A percentile compares a stretch with the other conserved stretches of the same genome.
phyloP scores from a whole-genome alignment of 2,113 vertebrate species.

The Tympanuchus pallidicinctus region DNA sequence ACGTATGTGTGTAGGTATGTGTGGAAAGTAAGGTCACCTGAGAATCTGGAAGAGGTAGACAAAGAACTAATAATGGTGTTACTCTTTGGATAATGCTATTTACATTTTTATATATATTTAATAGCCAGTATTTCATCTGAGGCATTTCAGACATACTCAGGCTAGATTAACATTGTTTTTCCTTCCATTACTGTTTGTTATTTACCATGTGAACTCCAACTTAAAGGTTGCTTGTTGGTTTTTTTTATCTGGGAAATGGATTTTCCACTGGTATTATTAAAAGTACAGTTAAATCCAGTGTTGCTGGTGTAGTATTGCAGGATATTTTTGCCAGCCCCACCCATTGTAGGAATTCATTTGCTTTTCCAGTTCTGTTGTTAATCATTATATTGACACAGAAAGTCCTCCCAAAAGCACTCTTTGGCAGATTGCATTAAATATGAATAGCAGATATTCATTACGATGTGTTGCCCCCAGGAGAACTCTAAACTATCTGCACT shows the following conservation, averaged over 20 bases:
- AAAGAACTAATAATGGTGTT: background rate
- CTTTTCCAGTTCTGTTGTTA: slow-evolving; percentile 70
- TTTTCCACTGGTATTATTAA: slow-evolving; percentile 35
- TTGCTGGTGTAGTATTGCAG: slow-evolving; percentile 39
- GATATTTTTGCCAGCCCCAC: slow-evolving; percentile 65
- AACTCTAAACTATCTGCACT: slow-evolving; percentile 66
- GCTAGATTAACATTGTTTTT: background rate
- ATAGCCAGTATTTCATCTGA: background rate
- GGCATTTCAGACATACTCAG: background rate
- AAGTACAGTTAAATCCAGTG: slow-evolving; percentile 36
- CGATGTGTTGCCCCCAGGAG: slow-evolving; percentile 68
- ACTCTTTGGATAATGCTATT: background rate
- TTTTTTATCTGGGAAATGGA: background rate
- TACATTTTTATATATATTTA: background rate
- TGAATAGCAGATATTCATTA: slow-evolving; percentile 74
- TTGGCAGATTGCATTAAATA: slow-evolving; percentile 74
- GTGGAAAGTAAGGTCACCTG: background rate
- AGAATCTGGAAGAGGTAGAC: background rate
- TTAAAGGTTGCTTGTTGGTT: background rate
- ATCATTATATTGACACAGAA: slow-evolving; percentile 72
- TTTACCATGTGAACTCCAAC: background rate
- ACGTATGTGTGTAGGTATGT: background rate
- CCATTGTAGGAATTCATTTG: slow-evolving; percentile 67
- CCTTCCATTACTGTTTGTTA: background rate
- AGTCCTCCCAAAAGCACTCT: slow-evolving; percentile 70